Evolutionary conservation across 2,797 vertebrate species (phyloP).

Genomic region (Sphenopsis melanotis): DNA sequence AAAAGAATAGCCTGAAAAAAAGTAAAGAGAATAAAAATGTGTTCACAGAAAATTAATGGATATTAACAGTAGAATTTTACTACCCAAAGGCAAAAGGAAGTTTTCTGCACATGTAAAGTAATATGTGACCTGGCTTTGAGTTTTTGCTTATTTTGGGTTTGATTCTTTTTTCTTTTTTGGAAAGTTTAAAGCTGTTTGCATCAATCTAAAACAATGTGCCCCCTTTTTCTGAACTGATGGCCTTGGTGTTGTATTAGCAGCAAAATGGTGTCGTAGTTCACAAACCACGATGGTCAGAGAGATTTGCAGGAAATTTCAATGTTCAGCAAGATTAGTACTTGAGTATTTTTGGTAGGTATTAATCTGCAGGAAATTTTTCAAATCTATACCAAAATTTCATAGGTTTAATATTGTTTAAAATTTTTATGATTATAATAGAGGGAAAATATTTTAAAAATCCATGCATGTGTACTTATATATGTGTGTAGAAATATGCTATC

Average conservation of each 20-base stretch:
- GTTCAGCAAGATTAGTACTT: neutral
- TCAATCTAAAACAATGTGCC: neutral
- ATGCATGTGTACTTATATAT: accelerated
- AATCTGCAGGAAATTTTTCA: neutral
- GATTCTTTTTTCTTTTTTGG: neutral
- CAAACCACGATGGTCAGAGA: neutral
- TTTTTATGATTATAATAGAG: neutral
- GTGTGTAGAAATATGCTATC: neutral
- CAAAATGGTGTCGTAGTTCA: neutral
- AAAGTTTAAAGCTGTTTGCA: neutral
- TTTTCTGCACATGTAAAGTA: neutral
- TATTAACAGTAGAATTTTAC: neutral
- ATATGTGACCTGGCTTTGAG: neutral
- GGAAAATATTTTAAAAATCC: neutral
- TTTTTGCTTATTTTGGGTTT: accelerated
- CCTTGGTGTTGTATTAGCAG: neutral
- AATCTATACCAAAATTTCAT: neutral
- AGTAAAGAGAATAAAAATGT: neutral
- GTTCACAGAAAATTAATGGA: neutral
- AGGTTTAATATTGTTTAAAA: neutral
- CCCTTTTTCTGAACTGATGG: neutral
- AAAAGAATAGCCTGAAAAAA: neutral
- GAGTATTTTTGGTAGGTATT: neutral
- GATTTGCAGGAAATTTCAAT: neutral
- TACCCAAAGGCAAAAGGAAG: neutral